Evolutionary conservation across 2,113 vertebrate genomes (phyloP).

Genomic region (Festucalex cinctus): DNA sequence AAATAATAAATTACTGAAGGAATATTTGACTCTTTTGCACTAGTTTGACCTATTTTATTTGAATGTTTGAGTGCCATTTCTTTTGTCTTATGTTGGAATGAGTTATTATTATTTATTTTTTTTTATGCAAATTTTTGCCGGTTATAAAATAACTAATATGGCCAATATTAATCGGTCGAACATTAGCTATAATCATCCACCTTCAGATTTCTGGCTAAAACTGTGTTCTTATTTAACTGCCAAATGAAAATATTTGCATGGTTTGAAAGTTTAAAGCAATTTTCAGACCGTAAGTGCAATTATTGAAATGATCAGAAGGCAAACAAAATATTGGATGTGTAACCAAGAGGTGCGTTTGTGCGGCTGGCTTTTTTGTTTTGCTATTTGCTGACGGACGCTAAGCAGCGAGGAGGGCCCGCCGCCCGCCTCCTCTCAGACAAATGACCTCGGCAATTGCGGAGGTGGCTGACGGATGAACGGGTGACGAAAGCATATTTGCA

Average conservation of each 20-base stretch:
- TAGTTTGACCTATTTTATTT: too few relatives aligned
- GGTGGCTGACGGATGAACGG: constrained; percentile 70
- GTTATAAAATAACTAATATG: too few relatives aligned
- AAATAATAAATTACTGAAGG: too few relatives aligned
- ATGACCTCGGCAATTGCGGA: constrained; percentile 69
- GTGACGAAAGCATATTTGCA: constrained; percentile 64
- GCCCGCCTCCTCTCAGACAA: constrained; percentile 71
- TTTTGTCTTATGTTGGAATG: too few relatives aligned
- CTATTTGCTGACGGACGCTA: constrained; percentile 66
- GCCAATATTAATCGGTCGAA: too few relatives aligned
- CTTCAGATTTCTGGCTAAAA: background rate
- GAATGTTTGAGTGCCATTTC: too few relatives aligned
- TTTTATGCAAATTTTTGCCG: too few relatives aligned
- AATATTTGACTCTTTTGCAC: too few relatives aligned
- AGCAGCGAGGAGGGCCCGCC: constrained; percentile 68
- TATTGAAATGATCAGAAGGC: background rate
- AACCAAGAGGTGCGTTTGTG: constrained; percentile 10
- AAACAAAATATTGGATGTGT: background rate
- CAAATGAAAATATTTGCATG: background rate
- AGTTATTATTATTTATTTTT: too few relatives aligned
- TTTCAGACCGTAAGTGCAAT: background rate
- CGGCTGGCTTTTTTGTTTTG: constrained; percentile 41
- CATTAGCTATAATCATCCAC: background rate
- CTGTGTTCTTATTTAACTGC: background rate
- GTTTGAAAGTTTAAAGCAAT: background rate